Percentiles rank a stretch among this genome's conserved stretches.
These are phyloP conservation scores for Conopomorpha cramerella DNA, from an alignment of 1,140 invertebrate genomes.

Conservation along the genomic window DNA sequence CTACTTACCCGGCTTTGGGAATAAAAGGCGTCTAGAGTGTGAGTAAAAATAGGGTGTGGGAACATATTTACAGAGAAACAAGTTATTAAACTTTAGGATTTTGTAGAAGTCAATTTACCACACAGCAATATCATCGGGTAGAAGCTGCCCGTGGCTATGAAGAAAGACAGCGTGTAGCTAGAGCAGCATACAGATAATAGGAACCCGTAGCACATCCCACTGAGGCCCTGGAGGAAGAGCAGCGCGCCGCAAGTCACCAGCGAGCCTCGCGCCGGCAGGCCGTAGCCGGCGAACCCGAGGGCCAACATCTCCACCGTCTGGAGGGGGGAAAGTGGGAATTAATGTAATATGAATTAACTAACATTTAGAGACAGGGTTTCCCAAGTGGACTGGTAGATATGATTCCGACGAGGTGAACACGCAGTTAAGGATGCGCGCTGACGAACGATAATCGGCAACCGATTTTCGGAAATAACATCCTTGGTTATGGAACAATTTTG, in stretches of 20 bases:
- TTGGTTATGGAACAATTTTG: no score
- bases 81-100: neutral
- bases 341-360: conserved; percentile 1
- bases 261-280: conserved; percentile 41
- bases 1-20: no score
- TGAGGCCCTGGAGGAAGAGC: conserved; percentile 54
- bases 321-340: conserved; percentile 7
- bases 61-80: neutral
- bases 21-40: no score
- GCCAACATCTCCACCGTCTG: conserved; percentile 50
- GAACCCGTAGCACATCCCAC: conserved; percentile 68
- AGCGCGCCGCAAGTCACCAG: conserved; percentile 28
- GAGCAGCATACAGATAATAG: conserved; percentile 78
- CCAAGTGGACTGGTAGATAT: no score
- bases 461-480: no score
- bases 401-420: no score
- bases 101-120: conserved; percentile 62
- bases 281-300: conserved; percentile 41
- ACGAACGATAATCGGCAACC: no score
- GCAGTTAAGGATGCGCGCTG: no score
- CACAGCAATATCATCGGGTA: conserved; percentile 84
- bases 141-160: conserved; percentile 82
- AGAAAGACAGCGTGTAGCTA: conserved; percentile 80
- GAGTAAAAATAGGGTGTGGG: no score
- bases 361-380: no score